Base-by-base conservation (phyloP, 2,888 invertebrate genomes). In the Scaptomyza cyrtandrae region DNA sequence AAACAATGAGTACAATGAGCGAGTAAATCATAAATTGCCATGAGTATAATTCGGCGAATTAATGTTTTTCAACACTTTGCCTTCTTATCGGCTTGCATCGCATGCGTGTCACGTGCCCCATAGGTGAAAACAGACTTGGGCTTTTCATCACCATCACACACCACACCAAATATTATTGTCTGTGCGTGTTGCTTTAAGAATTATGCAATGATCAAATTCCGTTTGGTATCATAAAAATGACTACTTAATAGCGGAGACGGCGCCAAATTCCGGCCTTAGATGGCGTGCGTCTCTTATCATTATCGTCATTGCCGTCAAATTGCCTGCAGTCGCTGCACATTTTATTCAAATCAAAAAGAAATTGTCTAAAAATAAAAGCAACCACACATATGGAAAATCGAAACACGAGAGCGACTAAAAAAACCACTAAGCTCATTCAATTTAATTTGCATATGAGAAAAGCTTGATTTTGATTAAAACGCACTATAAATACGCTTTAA, bases 41-140 rank as follows among this genome's bases (percentile, higher is more conserved):
- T 65, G 43, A 33, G 33, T 59, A 41, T 31, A 16, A 37, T 37
- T 39, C 37, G 37, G n/a, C 29, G 44, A 43, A 41, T 45, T 35
- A 37, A 33, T 62, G 45, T 55, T 37, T 33, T 54, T 70, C 56
- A 55, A 60, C 78, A 55, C 68, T 56, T 52, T 52, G 52, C 14
- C 52, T 63, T 71, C 70, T 86, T 87, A 82, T 79, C 86, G 58
- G 46, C 52, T 24, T 37, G 52, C 63, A 75, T 74, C 82, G 72
- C 78, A 86, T 89, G 78, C 86, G 33, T 64, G 72, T 87, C 86
- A 86, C 86, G 89, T 86, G 86, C 86, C 72, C 46, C 66, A 39
- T 13, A 43, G 59, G 67, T 69, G 67, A 71, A 78, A 84, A 80
- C 75, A 55, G 14, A 43, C 50, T 50, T 46, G 44, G 76, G 76